A percentile compares a stretch with the other conserved stretches of the same genome.
Evolutionary conservation across 2,888 invertebrate species (phyloP).

Genomic region (Andrena chrysosceles): DNA sequence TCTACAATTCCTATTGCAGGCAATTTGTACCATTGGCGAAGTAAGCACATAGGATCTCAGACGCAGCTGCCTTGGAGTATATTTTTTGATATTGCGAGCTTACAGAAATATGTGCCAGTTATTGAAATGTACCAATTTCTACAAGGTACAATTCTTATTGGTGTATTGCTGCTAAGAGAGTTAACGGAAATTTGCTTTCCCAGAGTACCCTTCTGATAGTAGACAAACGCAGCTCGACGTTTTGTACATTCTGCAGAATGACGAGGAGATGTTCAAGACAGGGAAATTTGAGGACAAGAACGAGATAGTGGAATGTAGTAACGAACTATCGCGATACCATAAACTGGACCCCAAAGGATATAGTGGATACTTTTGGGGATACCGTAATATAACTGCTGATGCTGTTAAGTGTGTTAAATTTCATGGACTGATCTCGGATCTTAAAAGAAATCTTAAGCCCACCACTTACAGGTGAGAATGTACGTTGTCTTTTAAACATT

Average conservation of each 20-base stretch:
- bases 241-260: slow-evolving; percentile 94
- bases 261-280: slow-evolving; percentile 92
- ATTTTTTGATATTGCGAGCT: slow-evolving; percentile 94
- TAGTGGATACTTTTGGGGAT: slow-evolving; percentile 90
- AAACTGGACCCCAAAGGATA: slow-evolving; percentile 83
- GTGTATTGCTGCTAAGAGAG: neutral
- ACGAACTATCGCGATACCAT: slow-evolving; percentile 70
- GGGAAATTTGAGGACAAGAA: slow-evolving; percentile 94
- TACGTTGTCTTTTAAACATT: neutral
- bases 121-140: slow-evolving; percentile 94
- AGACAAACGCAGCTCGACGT: slow-evolving; percentile 88
- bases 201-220: slow-evolving; percentile 85
- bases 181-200: slow-evolving; percentile 56
- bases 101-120: slow-evolving; percentile 93
- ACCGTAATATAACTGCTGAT: slow-evolving; percentile 88
- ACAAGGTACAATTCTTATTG: slow-evolving; percentile 85
- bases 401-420: slow-evolving; percentile 92
- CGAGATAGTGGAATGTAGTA: slow-evolving; percentile 87
- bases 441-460: slow-evolving; percentile 88
- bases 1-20: slow-evolving; percentile 66
- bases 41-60: slow-evolving; percentile 86
- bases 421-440: slow-evolving; percentile 91
- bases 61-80: slow-evolving; percentile 91
- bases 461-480: slow-evolving; percentile 83
- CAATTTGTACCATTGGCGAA: slow-evolving; percentile 95